Evolutionary conservation across 2,888 invertebrate genomes (phyloP).

Genomic region (Microctonus aethiopoides): DNA sequence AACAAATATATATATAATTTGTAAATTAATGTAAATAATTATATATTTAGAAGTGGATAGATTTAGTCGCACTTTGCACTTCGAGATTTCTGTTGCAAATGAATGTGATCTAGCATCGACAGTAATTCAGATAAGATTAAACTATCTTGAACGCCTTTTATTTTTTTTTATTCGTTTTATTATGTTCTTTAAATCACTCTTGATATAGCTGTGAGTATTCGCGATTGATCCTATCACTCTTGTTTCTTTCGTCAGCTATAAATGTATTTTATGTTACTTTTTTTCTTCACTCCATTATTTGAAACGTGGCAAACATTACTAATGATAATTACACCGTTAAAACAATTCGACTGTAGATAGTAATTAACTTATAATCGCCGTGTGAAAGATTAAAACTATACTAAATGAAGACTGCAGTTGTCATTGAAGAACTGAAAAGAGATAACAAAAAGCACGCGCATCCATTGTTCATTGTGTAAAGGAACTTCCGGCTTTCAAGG

Average conservation of each 20-base stretch:
- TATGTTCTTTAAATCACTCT: conserved; percentile 22
- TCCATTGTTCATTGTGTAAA: conserved; percentile 32
- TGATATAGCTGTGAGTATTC: not conserved
- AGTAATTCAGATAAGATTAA: conserved; percentile 29
- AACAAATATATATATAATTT: not conserved
- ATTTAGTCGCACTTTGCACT: not conserved
- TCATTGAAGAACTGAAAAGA: conserved; percentile 5
- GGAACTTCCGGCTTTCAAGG: conserved; percentile 27
- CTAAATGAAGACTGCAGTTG: conserved; percentile 16
- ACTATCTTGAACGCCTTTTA: conserved; percentile 27
- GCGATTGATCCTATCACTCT: not conserved
- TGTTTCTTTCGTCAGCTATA: not conserved
- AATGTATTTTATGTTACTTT: not conserved
- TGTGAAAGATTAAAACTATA: conserved; percentile 7
- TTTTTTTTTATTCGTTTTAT: conserved; percentile 21
- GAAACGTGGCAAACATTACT: not conserved
- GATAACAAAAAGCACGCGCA: conserved; percentile 28
- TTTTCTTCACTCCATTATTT: not conserved
- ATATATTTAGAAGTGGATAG: not conserved
- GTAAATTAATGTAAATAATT: not conserved
- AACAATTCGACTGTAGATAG: not conserved
- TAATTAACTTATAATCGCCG: conserved; percentile 9
- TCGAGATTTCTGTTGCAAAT: conserved; percentile 6
- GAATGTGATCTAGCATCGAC: conserved; percentile 18
- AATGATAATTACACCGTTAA: not conserved